phyloP scores from a whole-genome alignment of 2,113 vertebrate species.

The Axis porcinus region DNA sequence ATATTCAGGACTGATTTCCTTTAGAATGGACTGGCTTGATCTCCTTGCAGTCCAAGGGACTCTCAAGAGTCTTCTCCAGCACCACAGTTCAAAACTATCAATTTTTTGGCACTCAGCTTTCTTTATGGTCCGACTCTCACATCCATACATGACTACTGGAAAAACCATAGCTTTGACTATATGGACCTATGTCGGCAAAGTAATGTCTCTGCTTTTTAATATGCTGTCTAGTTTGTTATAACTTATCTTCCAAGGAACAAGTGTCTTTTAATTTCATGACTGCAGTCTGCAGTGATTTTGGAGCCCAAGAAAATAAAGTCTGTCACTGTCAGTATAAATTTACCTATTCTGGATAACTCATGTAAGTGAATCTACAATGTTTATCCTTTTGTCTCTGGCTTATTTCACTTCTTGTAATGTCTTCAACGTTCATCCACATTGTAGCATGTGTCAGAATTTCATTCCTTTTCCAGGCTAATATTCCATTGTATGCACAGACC shows the following conservation, averaged over 20 bases:
- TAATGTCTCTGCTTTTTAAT: not conserved
- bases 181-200: not conserved
- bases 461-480: not conserved
- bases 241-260: not conserved
- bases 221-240: not conserved
- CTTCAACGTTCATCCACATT: not conserved
- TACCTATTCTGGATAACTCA: not conserved
- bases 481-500: rapidly evolving
- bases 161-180: not conserved
- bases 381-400: not conserved
- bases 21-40: not conserved
- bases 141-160: not conserved
- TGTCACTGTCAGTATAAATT: not conserved
- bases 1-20: not conserved
- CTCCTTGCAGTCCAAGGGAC: not conserved
- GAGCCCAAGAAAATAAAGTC: not conserved
- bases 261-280: not conserved
- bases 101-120: not conserved
- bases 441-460: not conserved
- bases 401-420: not conserved
- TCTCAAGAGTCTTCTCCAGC: not conserved
- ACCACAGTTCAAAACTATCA: not conserved
- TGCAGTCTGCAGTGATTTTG: not conserved
- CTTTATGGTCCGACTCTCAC: not conserved
- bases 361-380: not conserved